Base-by-base conservation (phyloP, 37 sponge, comb jelly and placozoan species). In the Ephydatia muelleri region DNA sequence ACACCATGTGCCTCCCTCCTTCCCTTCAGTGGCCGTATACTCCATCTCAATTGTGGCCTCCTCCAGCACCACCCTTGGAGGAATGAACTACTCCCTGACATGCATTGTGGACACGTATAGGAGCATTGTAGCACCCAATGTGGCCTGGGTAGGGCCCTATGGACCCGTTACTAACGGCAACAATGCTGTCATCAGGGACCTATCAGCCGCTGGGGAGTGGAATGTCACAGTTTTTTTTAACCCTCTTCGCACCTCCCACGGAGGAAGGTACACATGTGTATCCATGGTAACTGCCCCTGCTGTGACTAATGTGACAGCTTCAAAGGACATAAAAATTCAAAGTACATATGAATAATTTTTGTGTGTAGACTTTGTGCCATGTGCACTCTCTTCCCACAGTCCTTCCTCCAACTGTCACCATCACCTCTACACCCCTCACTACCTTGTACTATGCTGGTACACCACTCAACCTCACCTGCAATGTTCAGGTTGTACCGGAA, bases 201-300 rank as follows among this genome's bases (percentile, higher is more conserved):
- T 14, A 31, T 34, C 35, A 36, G 25, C 6, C 25, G 28, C 25
- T 21, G 3, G 12, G 21, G 37, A 14, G 37, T 6, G 25, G 23
- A 25, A 34, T 36, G 25, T 3, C 3, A 36, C 33, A 3, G 0
- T 73, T 23, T 25, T 4, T 9, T 73, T 73, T 36, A 25, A 28
- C 32, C 30, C 35, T 6, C 37, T 73, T 0, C 74, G 3, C 13
- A 73, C 74, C 30, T 73, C 74, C 37, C 74, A 73, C 11, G 74
- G 74, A 27, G 74, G 74, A 73, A 34, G 23, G 33, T 73, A 73
- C 74, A 73, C 37, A 34, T 73, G 74, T 36, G 35, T 37, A 31
- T 32, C 74, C 23, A 36, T 73, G 32, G 30, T 73, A n/a, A 71
- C 29, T 21, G 8, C 32, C 29, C 32, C 72, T 34, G 72, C 72